phyloP scores from a whole-genome alignment of 2,113 vertebrate genomes.

The Oreochromis tanganicae region DNA sequence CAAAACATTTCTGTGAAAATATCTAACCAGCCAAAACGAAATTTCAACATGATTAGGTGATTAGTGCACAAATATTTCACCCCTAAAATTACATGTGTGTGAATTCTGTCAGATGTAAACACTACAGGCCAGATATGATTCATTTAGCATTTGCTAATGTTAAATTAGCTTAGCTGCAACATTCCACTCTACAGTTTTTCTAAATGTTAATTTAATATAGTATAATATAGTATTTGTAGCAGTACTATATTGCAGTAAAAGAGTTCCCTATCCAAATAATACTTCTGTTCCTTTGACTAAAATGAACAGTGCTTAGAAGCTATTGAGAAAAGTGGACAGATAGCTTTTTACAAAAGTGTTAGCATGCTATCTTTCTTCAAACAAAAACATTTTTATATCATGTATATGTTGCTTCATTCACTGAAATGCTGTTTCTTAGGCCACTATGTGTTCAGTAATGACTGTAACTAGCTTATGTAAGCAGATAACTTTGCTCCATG shows the following conservation, averaged over 20 bases:
- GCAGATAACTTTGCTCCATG: neutral
- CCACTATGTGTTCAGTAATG: neutral
- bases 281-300: neutral
- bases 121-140: neutral
- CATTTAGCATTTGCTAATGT: neutral
- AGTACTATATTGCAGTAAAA: neutral
- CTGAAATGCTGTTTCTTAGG: neutral
- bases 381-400: neutral
- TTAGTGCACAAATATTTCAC: neutral
- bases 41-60: neutral
- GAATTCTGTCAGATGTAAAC: neutral
- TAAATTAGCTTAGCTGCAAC: neutral
- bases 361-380: neutral
- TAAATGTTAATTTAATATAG: neutral
- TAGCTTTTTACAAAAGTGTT: neutral
- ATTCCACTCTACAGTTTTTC: neutral
- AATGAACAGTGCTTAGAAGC: neutral
- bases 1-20: neutral
- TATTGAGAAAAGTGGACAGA: neutral
- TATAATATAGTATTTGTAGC: neutral
- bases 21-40: neutral
- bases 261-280: neutral
- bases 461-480: slow-evolving; percentile 10
- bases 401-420: neutral
- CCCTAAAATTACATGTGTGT: neutral